These are phyloP conservation scores for Chrysolophus pictus DNA, from an alignment of 2,797 vertebrate species.

Conservation along the genomic window DNA sequence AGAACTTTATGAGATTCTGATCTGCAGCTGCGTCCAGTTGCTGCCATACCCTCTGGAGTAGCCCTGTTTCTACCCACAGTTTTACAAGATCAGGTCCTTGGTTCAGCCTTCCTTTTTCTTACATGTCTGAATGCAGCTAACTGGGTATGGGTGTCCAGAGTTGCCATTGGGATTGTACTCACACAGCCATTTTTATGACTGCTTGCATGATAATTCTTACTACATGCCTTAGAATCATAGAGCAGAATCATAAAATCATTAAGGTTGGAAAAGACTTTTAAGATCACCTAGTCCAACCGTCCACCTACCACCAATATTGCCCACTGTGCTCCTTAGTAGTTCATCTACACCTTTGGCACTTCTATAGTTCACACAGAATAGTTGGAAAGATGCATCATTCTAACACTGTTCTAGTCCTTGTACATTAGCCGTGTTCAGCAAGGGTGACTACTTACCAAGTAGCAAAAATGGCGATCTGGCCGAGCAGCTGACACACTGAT, in stretches of 20 bases:
- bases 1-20: not conserved
- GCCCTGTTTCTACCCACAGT: not conserved
- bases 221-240: not conserved
- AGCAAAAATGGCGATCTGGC: not conserved
- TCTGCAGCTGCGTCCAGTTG: not conserved
- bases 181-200: not conserved
- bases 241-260: too few species aligned
- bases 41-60: not conserved
- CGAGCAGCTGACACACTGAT: not conserved
- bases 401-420: not conserved
- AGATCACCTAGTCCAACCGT: too few species aligned
- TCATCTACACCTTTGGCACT: not conserved
- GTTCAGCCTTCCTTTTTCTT: not conserved
- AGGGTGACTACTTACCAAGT: conserved; percentile 29
- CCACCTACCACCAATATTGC: too few species aligned
- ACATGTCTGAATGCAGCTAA: not conserved
- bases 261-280: too few species aligned
- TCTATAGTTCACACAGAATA: not conserved
- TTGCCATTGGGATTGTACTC: not conserved
- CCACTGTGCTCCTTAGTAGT: too few species aligned
- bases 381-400: not conserved
- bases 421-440: not conserved
- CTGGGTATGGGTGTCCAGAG: not conserved
- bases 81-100: not conserved
- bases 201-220: not conserved